These are phyloP conservation scores for Myiozetetes cayanensis DNA, from an alignment of 2,113 vertebrate genomes.

Conservation along the genomic window DNA sequence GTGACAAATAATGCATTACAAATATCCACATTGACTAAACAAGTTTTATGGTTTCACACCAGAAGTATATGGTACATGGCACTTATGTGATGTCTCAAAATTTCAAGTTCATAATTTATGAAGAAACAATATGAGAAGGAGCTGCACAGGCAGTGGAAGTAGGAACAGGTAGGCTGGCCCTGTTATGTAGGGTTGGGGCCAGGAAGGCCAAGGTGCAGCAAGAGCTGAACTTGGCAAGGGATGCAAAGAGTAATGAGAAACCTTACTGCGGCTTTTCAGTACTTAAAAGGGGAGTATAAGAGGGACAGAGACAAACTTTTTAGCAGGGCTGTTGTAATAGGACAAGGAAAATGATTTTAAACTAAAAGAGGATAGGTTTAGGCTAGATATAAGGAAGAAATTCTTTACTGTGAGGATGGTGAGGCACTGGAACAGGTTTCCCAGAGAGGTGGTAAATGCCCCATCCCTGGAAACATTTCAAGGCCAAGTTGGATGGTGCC, in stretches of 20 bases:
- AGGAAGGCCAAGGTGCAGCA: not conserved
- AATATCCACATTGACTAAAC: not conserved
- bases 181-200: not conserved
- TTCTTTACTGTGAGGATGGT: not conserved
- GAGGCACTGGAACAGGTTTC: too few species aligned
- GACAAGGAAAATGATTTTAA: not conserved
- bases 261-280: not conserved
- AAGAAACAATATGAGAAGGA: not conserved
- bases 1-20: not conserved
- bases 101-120: not conserved
- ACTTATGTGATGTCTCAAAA: not conserved
- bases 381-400: not conserved
- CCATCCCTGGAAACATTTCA: not conserved
- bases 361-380: not conserved
- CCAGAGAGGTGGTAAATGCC: not conserved
- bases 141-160: not conserved
- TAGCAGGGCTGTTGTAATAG: not conserved
- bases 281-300: not conserved
- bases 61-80: not conserved
- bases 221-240: not conserved
- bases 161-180: not conserved
- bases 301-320: not conserved
- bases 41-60: not conserved
- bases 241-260: not conserved
- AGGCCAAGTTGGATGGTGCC: not conserved